Evolutionary conservation across 2,888 invertebrate species (phyloP), one percentile per base, ranked within the genome.

Genomic region (Cyclophora albipunctata): DNA sequence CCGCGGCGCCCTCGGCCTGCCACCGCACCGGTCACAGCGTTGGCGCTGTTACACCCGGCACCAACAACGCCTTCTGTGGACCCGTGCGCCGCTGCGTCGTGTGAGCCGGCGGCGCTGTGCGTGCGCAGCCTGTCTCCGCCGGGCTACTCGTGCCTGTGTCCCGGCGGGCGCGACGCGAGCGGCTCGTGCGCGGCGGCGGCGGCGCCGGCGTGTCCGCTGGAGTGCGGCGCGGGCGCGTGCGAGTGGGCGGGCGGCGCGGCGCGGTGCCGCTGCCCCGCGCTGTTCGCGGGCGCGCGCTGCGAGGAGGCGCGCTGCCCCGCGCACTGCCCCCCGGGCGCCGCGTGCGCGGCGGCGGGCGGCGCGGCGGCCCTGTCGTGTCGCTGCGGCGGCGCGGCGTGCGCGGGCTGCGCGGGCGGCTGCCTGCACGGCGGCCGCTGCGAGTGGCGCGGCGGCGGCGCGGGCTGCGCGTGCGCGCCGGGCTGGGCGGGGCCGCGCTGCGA

Each of bases 401-500:
- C 20, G 35, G 40, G 34, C 2, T 48, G 45, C 34, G 33, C 42
- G 7, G 7, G 6, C 7, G 7, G 20, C 40, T 41, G 50, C 40
- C 46, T 6, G 43, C 66, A 81, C 81, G 84, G 82, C 58, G 61
- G 70, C 58, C 78, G 79, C 64, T 46, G 51, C 43, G 67, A 65
- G 59, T 57, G 66, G 20, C 7, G 45, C 3, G 54, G 50, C 64
- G 84, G 89, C 61, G 89, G 88, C 40, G 50, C 62, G 50, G 35
- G 46, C 52, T 95, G 95, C 82, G 76, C 87, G 57, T 95, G 95
- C 67, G 85, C 90, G 37, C 80, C 91, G 0, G 86, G 89, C 46
- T 95, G 91, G 76, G 88, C 90, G 42, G 95, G 95, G 42, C 85
- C 90, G 55, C 86, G 90, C 49, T 95, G 95, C 81, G 92, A 94